Conservation (phyloP, 2,888 invertebrate genomes). For the Drymonia ruficornis region DNA sequence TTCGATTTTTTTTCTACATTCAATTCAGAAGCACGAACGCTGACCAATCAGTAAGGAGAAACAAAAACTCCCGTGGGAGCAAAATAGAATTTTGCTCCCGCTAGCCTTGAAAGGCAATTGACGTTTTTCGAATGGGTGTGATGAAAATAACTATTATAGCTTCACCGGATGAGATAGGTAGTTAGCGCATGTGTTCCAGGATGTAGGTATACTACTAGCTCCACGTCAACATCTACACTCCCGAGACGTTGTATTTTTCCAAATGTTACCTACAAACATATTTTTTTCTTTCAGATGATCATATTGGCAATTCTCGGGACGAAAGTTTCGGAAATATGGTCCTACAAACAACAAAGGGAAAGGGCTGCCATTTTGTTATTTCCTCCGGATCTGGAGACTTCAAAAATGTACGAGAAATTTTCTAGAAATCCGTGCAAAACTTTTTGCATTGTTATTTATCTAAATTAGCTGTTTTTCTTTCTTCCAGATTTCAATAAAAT, state of each 20-base stretch:
- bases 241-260: background rate
- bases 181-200: too few species aligned
- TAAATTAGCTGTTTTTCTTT: constrained; percentile 1
- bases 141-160: too few species aligned
- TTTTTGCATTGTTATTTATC: background rate
- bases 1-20: too few species aligned
- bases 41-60: too few species aligned
- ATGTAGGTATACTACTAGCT: too few species aligned
- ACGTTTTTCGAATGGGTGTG: too few species aligned
- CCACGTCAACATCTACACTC: background rate
- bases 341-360: constrained; percentile 43
- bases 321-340: constrained; percentile 56
- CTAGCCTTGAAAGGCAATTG: too few species aligned
- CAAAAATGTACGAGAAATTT: constrained; percentile 53
- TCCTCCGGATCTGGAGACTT: constrained; percentile 48
- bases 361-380: constrained; percentile 56
- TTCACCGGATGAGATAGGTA: too few species aligned
- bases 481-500: constrained; percentile 40
- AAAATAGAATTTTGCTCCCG: too few species aligned
- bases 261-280: background rate
- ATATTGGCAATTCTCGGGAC: constrained; percentile 64
- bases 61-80: too few species aligned
- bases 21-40: too few species aligned
- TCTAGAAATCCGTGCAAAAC: background rate
- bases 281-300: constrained; percentile 42